These are phyloP conservation scores for Subacronicta megacephala DNA, from an alignment of 2,888 invertebrate genomes.

Conservation along the genomic window DNA sequence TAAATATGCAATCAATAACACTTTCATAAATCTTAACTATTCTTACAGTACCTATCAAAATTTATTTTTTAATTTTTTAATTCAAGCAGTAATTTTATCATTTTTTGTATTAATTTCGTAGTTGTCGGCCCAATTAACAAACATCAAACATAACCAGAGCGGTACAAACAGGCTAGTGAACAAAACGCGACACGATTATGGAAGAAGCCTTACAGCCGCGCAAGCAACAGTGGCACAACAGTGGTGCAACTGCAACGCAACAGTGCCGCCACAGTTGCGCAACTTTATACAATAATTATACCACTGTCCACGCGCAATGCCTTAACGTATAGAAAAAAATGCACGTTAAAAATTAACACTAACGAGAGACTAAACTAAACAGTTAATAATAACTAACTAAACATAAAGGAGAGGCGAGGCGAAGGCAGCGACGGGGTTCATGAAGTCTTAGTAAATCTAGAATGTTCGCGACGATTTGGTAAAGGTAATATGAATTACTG, in stretches of 20 bases:
- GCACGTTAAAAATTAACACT: constrained; percentile 58
- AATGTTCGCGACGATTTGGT: constrained; percentile 1
- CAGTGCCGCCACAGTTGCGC: neutral
- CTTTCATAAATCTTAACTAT: too few relatives aligned
- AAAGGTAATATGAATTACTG: neutral
- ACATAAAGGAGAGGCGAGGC: constrained; percentile 15
- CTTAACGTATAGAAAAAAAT: constrained; percentile 55
- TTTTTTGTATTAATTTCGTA: too few relatives aligned
- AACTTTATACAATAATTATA: constrained; percentile 5
- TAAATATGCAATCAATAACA: too few relatives aligned
- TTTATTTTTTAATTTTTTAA: neutral
- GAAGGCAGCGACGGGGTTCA: constrained; percentile 19
- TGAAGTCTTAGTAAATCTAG: neutral
- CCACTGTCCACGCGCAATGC: constrained; percentile 24
- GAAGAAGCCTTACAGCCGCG: constrained; percentile 35
- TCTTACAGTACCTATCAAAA: too few relatives aligned
- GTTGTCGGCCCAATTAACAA: constrained; percentile 44
- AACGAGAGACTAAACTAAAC: constrained; percentile 54
- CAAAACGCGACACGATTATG: constrained; percentile 39
- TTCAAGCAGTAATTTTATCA: neutral
- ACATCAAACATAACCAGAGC: constrained; percentile 44
- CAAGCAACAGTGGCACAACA: constrained; percentile 38
- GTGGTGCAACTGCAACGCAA: constrained; percentile 1
- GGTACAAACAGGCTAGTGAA: constrained; percentile 37
- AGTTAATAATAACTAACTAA: constrained; percentile 50